phyloP scores from a whole-genome alignment of 2,888 invertebrate genomes.

The Thumatha senex region DNA sequence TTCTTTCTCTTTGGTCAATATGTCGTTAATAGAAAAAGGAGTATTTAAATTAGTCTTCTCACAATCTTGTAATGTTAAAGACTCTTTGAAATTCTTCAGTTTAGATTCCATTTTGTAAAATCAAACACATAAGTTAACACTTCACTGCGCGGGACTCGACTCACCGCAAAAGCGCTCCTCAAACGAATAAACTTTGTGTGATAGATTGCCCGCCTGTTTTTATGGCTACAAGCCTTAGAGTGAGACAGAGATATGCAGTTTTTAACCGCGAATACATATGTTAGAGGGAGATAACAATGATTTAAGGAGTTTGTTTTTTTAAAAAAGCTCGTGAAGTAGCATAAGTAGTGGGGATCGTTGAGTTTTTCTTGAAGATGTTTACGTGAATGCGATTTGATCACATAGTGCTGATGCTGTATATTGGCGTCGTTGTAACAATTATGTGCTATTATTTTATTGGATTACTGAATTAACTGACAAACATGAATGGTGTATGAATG shows the following conservation, averaged over 20 bases:
- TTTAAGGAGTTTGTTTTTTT: conserved; percentile 70
- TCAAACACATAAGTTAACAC: conserved; percentile 56
- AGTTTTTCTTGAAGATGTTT: conserved; percentile 83
- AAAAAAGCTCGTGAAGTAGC: conserved; percentile 77
- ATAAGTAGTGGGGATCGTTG: conserved; percentile 81
- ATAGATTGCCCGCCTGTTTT: conserved; percentile 77
- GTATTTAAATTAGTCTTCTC: conserved; percentile 80
- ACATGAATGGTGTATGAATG: too few relatives aligned
- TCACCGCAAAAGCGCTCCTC: conserved; percentile 78
- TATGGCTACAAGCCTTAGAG: conserved; percentile 73
- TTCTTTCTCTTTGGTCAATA: conserved; percentile 84
- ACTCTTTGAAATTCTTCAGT: conserved; percentile 65
- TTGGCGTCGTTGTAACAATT: conserved; percentile 50
- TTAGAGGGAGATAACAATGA: conserved; percentile 49
- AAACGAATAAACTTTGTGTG: conserved; percentile 81
- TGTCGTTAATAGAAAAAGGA: conserved; percentile 89
- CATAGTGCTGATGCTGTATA: conserved; percentile 44
- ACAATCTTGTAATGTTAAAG: conserved; percentile 64
- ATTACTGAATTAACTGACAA: too few relatives aligned
- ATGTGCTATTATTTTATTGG: too few relatives aligned
- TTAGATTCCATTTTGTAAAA: conserved; percentile 69
- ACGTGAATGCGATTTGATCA: conserved; percentile 81
- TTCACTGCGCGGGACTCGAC: conserved; percentile 65
- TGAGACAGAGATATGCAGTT: conserved; percentile 48
- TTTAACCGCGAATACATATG: conserved; percentile 13